phyloP scores from a whole-genome alignment of 1,140 invertebrate genomes.

The Cyclargus thomasi region DNA sequence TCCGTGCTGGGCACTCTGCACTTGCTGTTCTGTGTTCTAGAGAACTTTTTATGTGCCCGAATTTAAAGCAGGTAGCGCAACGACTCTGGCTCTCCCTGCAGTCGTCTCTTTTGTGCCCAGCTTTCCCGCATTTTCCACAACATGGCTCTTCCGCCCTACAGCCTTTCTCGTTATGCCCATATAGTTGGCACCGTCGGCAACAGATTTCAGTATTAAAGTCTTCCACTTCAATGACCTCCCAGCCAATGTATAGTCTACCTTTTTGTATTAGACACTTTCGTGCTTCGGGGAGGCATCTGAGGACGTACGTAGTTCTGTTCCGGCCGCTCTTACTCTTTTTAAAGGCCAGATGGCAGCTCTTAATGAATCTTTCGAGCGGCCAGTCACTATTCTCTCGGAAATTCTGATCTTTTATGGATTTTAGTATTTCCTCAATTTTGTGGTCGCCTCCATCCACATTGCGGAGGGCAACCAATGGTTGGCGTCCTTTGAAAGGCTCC shows the following conservation, averaged over 20 bases:
- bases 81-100: slow-evolving; percentile 21
- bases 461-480: not conserved
- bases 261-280: not conserved
- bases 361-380: slow-evolving; percentile 13
- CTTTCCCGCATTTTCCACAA: slow-evolving; percentile 28
- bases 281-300: not conserved
- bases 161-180: slow-evolving; percentile 34
- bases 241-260: not conserved
- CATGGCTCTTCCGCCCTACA: slow-evolving; percentile 21
- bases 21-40: slow-evolving; percentile 22
- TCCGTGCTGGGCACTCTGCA: slow-evolving; percentile 23
- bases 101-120: slow-evolving; percentile 21
- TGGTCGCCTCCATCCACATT: not conserved
- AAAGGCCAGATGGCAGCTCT: slow-evolving; percentile 24
- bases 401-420: not conserved
- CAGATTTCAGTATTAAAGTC: not conserved
- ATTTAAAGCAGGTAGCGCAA: slow-evolving; percentile 29
- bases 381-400: not conserved
- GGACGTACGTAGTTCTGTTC: not conserved
- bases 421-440: not conserved
- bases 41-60: slow-evolving; percentile 7
- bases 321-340: not conserved
- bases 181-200: slow-evolving; percentile 31
- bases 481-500: not conserved
- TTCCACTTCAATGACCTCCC: not conserved